These are phyloP conservation scores for Actinemys pallida DNA, from an alignment of 2,113 vertebrate genomes.

Conservation along the genomic window DNA sequence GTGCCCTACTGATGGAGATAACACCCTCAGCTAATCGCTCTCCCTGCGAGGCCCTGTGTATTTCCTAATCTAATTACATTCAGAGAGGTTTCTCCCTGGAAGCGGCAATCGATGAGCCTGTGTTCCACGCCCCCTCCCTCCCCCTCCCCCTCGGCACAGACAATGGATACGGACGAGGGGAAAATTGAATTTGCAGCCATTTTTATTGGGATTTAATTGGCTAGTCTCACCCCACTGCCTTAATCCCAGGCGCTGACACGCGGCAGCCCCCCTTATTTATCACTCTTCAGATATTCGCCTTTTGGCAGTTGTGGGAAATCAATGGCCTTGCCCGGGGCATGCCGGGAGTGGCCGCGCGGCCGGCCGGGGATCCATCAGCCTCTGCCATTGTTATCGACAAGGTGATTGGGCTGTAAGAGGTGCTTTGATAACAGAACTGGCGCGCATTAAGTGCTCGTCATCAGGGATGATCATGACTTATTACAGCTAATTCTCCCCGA, in stretches of 20 bases:
- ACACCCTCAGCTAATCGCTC: neutral
- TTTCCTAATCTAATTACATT: conserved; percentile 67
- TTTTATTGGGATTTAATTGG: conserved; percentile 71
- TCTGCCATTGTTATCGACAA: conserved; percentile 67
- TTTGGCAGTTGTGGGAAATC: conserved; percentile 65
- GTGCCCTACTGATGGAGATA: neutral
- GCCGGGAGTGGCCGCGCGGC: conserved; percentile 54
- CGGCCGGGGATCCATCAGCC: conserved; percentile 71
- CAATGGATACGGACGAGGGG: conserved; percentile 29
- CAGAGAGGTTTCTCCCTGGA: conserved; percentile 64
- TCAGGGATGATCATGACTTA: conserved; percentile 75
- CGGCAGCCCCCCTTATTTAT: conserved; percentile 68
- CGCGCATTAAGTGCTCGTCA: conserved; percentile 74
- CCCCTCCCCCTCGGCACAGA: neutral
- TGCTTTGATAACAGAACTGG: conserved; percentile 71
- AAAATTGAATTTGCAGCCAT: conserved; percentile 65
- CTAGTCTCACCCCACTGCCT: conserved; percentile 68
- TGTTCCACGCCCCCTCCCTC: neutral
- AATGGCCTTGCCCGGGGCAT: conserved; percentile 60
- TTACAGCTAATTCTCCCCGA: conserved; percentile 52
- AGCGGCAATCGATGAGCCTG: conserved; percentile 47
- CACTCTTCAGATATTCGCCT: conserved; percentile 74
- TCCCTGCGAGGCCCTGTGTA: neutral
- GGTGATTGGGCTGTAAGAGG: conserved; percentile 74
- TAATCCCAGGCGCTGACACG: conserved; percentile 47